These are phyloP conservation scores for Streptopelia turtur DNA, from an alignment of 2,797 vertebrate species.

Conservation along the genomic window DNA sequence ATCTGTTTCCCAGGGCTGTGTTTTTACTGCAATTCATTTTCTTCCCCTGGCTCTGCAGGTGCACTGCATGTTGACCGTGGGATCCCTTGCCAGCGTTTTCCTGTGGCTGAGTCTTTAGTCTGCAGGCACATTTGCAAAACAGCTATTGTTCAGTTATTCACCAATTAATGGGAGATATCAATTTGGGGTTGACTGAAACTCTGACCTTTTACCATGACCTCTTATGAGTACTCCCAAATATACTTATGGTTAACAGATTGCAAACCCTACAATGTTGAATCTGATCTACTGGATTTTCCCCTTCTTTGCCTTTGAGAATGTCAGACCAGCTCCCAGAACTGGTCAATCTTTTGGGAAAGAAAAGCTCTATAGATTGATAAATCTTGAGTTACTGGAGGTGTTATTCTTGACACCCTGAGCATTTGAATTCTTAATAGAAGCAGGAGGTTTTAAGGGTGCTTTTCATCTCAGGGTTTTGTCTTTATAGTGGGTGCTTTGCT, in stretches of 20 bases:
- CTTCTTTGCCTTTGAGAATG: neutral
- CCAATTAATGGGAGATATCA: neutral
- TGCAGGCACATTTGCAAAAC: neutral
- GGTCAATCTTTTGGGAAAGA: neutral
- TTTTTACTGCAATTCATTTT: neutral
- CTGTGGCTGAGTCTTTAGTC: neutral
- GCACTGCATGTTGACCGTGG: neutral
- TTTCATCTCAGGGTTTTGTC: neutral
- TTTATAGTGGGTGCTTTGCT: neutral
- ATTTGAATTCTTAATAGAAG: conserved; percentile 2
- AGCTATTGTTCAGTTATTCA: neutral
- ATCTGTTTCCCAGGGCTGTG: neutral
- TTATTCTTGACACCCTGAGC: neutral
- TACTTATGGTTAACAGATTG: neutral
- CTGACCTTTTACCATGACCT: neutral
- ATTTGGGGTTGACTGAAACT: neutral
- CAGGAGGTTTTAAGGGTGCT: neutral
- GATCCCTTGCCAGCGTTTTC: neutral
- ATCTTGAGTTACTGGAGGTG: neutral
- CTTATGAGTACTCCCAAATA: neutral
- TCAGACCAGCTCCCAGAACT: neutral
- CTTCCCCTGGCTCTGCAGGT: neutral
- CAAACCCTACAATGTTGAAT: neutral
- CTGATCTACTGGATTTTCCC: neutral
- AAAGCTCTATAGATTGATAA: neutral